Evolutionary conservation across 2,888 invertebrate genomes (phyloP).

Genomic region (Pheosia gnoma): DNA sequence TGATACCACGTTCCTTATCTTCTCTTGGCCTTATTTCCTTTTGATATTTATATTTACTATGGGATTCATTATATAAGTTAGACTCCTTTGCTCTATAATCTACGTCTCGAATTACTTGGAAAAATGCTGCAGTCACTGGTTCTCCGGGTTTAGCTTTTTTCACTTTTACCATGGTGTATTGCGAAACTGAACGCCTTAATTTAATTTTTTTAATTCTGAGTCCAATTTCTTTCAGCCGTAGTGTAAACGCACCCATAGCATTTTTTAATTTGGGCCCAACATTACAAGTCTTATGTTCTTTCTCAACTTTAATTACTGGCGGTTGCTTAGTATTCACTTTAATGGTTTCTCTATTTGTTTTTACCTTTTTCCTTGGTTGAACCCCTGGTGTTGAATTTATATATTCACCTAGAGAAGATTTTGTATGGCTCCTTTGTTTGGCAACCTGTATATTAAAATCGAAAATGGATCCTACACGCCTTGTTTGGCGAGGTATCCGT

Average conservation of each 20-base stretch:
- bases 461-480: slow-evolving; percentile 41
- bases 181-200: not conserved
- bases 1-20: not conserved
- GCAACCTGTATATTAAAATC: slow-evolving; percentile 45
- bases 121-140: not conserved
- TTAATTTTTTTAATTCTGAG: not conserved
- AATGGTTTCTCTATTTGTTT: not conserved
- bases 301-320: not conserved
- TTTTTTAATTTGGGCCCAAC: not conserved
- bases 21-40: not conserved
- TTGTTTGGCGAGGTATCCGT: slow-evolving; percentile 21
- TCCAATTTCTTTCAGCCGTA: not conserved
- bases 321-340: not conserved
- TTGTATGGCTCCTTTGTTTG: slow-evolving; percentile 23
- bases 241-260: not conserved
- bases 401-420: not conserved
- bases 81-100: not conserved
- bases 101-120: not conserved
- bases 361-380: not conserved
- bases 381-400: too few species aligned
- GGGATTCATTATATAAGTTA: not conserved
- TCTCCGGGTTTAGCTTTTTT: not conserved
- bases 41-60: not conserved
- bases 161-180: not conserved
- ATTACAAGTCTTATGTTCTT: not conserved